phyloP scores from a whole-genome alignment of 2,888 invertebrate genomes.

The Trilocha varians region DNA sequence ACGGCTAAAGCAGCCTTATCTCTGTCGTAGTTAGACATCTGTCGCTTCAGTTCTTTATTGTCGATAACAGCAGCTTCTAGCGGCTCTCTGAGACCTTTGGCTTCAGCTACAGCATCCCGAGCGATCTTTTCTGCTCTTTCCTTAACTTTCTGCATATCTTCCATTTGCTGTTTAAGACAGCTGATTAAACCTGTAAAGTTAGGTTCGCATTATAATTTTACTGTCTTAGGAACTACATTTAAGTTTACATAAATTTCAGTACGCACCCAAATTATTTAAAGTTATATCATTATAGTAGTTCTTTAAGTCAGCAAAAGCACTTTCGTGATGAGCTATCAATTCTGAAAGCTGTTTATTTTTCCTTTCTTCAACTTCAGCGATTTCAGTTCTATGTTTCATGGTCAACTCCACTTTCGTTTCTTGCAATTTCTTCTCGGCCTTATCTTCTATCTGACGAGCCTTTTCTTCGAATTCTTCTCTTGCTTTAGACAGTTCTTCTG shows the following conservation, averaged over 20 bases:
- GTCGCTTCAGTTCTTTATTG: slow-evolving; percentile 80
- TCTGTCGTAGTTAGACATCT: slow-evolving; percentile 88
- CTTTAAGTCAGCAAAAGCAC: slow-evolving; percentile 90
- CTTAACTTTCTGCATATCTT: slow-evolving; percentile 83
- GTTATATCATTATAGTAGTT: slow-evolving; percentile 97
- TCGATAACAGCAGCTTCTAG: slow-evolving; percentile 80
- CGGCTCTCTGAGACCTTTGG: slow-evolving; percentile 82
- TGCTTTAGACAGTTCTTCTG: slow-evolving; percentile 79
- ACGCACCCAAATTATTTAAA: slow-evolving; percentile 86
- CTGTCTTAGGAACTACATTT: not conserved
- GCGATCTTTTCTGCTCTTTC: slow-evolving; percentile 83
- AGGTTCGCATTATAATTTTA: not conserved
- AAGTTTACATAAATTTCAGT: not conserved
- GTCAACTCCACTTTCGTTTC: slow-evolving; percentile 81
- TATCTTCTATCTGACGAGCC: slow-evolving; percentile 67
- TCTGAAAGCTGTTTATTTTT: slow-evolving; percentile 90
- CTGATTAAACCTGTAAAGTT: slow-evolving; percentile 77
- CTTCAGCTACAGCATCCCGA: slow-evolving; percentile 79
- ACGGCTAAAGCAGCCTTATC: slow-evolving; percentile 84
- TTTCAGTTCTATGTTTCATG: slow-evolving; percentile 84
- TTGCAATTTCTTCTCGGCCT: slow-evolving; percentile 81
- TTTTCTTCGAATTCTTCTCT: slow-evolving; percentile 65
- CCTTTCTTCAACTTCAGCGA: slow-evolving; percentile 91
- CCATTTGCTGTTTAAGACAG: slow-evolving; percentile 83
- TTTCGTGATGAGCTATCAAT: slow-evolving; percentile 86